Base-by-base conservation (phyloP, 2,797 vertebrate genomes). In the Onychomys arenicola region DNA sequence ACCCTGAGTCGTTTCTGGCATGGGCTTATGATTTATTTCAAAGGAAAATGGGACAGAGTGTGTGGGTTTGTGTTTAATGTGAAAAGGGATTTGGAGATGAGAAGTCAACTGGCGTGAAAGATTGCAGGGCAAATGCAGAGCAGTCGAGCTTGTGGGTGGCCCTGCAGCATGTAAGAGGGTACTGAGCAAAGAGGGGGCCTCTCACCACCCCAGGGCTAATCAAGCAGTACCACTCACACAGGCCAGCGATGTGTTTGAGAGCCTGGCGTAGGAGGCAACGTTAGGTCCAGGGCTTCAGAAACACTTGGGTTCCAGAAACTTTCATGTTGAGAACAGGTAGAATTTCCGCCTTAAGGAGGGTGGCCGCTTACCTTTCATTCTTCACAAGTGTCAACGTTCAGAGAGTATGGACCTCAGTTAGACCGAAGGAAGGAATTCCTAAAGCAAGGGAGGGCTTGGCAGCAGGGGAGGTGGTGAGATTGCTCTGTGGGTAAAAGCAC, bases 81-180 rank as follows among this genome's bases (percentile, higher is more conserved):
- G 97, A 97, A 98, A 98, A 97, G 98, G 98, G 98, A 98, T 98
- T 98, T 98, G 97, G 96, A 98, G 98, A 98, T 97, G 98, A 98
- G 98, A 98, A 98, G 98, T 98, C 98, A 98, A 98, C 97, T 85
- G 97, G 97, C 98, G 98, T 98, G 98, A 98, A 98, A 97, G 98
- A 98, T 98, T 98, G 98, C 98, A 98, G 97, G 98, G 98, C 97
- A 98, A 97, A 97, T 89, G 96, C 67, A 91, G 97, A 97, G 98
- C 96, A 96, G 97, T 0, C 84, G 96, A 97, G 96, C 69, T 78
- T 94, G 98, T 98, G 98, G 98, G 98, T 98, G 98, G 98, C 85
- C 98, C 97, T 96, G 57, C 94, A 97, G 98, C 97, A 32, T 73
- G 95, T 88, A 97, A 97, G 88, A 80, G 98, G 96, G 95, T 98